Percentiles rank a stretch among this genome's conserved stretches.
phyloP scores from a whole-genome alignment of 2,888 invertebrate species.

The Metallyticus violacea region DNA sequence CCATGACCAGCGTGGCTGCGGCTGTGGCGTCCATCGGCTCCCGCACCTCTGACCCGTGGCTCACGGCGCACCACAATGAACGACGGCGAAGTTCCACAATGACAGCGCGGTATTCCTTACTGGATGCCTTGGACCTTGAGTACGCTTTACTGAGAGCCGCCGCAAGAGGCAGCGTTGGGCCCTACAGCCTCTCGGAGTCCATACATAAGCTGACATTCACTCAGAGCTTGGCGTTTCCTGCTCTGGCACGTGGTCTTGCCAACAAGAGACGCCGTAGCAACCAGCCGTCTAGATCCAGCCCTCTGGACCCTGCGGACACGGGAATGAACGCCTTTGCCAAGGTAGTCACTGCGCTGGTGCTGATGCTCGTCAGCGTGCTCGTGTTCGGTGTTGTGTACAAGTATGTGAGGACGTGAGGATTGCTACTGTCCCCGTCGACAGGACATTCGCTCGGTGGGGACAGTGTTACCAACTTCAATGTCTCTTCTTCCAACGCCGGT shows the following conservation, averaged over 20 bases:
- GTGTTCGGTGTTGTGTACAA: slow-evolving; percentile 72
- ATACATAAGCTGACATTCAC: slow-evolving; percentile 64
- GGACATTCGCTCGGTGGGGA: slow-evolving; percentile 24
- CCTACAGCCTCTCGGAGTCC: slow-evolving; percentile 64
- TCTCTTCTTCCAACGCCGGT: neutral
- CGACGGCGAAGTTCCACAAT: slow-evolving; percentile 58
- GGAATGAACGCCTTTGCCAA: slow-evolving; percentile 70
- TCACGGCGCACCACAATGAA: slow-evolving; percentile 41
- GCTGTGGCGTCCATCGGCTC: slow-evolving; percentile 43
- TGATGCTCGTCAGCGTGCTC: slow-evolving; percentile 66
- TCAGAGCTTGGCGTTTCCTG: slow-evolving; percentile 70
- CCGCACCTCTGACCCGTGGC: slow-evolving; percentile 45
- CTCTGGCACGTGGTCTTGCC: slow-evolving; percentile 64
- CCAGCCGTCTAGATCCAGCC: slow-evolving; percentile 40
- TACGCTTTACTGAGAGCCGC: slow-evolving; percentile 66
- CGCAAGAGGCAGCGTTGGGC: slow-evolving; percentile 68
- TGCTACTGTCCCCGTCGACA: slow-evolving; percentile 61
- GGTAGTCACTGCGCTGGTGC: slow-evolving; percentile 64
- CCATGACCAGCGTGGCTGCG: slow-evolving; percentile 53
- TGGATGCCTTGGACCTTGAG: slow-evolving; percentile 68
- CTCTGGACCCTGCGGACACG: slow-evolving; percentile 60
- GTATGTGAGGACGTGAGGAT: slow-evolving; percentile 73
- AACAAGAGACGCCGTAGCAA: slow-evolving; percentile 54
- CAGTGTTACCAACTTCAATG: neutral
- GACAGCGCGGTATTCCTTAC: slow-evolving; percentile 63